These are phyloP conservation scores for Dryococelus australis DNA, from an alignment of 2,888 invertebrate genomes.

Conservation along the genomic window DNA sequence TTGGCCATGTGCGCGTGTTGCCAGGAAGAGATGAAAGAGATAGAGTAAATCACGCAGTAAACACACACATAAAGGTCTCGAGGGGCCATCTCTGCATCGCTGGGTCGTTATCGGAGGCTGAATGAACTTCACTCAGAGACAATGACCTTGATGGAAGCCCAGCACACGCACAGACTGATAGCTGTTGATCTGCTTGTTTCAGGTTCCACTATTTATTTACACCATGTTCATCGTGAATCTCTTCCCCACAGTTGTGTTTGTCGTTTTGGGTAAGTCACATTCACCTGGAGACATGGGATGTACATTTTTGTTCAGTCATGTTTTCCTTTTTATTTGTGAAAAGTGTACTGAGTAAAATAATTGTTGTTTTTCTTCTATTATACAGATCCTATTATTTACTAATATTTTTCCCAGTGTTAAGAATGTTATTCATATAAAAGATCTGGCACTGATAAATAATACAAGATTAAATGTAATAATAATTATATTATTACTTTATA, in stretches of 20 bases:
- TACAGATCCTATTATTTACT: no score
- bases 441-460: no score
- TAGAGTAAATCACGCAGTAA: not conserved
- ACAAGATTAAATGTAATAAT: no score
- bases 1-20: not conserved
- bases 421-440: no score
- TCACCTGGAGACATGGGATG: not conserved
- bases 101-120: not conserved
- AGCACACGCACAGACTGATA: not conserved
- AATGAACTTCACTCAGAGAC: not conserved
- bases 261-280: not conserved
- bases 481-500: no score
- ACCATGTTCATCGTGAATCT: not conserved
- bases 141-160: not conserved
- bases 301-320: not conserved
- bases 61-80: not conserved
- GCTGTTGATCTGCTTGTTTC: not conserved
- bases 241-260: slow-evolving; percentile 1
- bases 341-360: no score
- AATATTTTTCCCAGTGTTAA: no score
- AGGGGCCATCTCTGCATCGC: not conserved
- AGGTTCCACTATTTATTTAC: slow-evolving; percentile 16
- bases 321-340: no score
- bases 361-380: no score
- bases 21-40: not conserved